Base-by-base conservation (phyloP, 1,140 invertebrate species). In the Dreissena polymorpha region DNA sequence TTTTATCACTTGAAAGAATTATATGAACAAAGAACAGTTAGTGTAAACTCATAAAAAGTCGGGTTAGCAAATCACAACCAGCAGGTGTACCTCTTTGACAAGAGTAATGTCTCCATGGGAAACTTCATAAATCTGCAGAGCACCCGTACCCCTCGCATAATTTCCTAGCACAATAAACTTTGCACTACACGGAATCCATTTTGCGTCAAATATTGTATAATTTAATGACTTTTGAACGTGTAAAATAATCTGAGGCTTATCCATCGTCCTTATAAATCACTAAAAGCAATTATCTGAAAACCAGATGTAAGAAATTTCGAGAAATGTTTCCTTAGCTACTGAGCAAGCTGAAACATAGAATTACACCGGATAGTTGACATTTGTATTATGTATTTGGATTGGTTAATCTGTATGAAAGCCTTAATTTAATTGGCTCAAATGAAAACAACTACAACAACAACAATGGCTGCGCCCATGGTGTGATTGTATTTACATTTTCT, bases 141-240 rank as follows among this genome's bases (percentile, higher is more conserved):
- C 95, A 0, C 98, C 98, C 53, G 95, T 96, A 70, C 96, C 96
- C 89, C 95, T 95, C 0, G 97, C 95, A 91, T 96, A 94, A 65
- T 95, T 96, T n/a, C 98, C 98, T 55, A 99, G 93, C 39, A 96
- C 95, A 76, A 98, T 95, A 92, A 98, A 97, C 93, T 98, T 98
- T 0, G 98, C 96, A 13, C 97, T 97, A 87, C 95, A 96, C 0
- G 98, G 98, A 88, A 99, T 96, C 98, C 98, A 99, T 94, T 97
- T 97, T n/a, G 95, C 94, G 90, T 98, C 97, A 92, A 97, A 98
- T 21, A 98, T 90, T 10, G 97, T 97, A 93, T 96, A 98, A 91
- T 96, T 95, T 0, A 98, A 89, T 50, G 95, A 94, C 92, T 97
- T 96, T 90, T 98, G 96, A 21, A 96, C 94, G 91, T 98, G 97